Conservation (phyloP, 2,888 invertebrate genomes). For the Scaptomyza polygonia region DNA sequence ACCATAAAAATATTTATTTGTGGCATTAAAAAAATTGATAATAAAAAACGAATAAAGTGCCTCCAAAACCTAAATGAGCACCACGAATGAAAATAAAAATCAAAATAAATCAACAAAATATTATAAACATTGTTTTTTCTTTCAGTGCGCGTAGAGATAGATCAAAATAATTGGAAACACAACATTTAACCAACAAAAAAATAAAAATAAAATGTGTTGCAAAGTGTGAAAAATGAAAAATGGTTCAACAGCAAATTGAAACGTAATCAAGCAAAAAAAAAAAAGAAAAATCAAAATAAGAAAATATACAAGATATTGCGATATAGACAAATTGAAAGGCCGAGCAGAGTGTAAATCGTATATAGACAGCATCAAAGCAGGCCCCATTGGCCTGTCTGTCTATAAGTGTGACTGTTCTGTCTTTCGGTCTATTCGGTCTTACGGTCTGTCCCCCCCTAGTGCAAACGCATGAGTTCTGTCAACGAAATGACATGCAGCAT, state of each 20-base stretch:
- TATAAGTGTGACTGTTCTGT: slow-evolving; percentile 29
- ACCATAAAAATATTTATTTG: slow-evolving; percentile 37
- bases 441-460: slow-evolving; percentile 32
- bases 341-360: slow-evolving; percentile 31
- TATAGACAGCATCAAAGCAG: slow-evolving; percentile 59
- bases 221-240: slow-evolving; percentile 44
- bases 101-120: slow-evolving; percentile 34
- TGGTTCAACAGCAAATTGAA: slow-evolving; percentile 62
- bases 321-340: slow-evolving; percentile 15
- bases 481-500: slow-evolving; percentile 79
- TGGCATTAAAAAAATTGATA: slow-evolving; percentile 31
- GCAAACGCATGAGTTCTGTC: slow-evolving; percentile 74
- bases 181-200: slow-evolving; percentile 3
- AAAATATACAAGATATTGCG: slow-evolving; percentile 23
- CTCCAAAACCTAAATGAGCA: slow-evolving; percentile 13
- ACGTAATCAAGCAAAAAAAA: slow-evolving; percentile 69
- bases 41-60: slow-evolving; percentile 38
- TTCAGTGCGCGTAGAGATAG: slow-evolving; percentile 40
- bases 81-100: slow-evolving; percentile 28
- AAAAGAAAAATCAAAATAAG: too few species aligned
- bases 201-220: slow-evolving; percentile 21
- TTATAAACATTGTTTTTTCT: slow-evolving; percentile 12
- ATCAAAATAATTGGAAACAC: slow-evolving; percentile 1
- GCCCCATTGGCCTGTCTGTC: slow-evolving; percentile 23
- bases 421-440: slow-evolving; percentile 15